phyloP scores from a whole-genome alignment of 2,797 vertebrate genomes.

The Odontamblyopus rebecca region DNA sequence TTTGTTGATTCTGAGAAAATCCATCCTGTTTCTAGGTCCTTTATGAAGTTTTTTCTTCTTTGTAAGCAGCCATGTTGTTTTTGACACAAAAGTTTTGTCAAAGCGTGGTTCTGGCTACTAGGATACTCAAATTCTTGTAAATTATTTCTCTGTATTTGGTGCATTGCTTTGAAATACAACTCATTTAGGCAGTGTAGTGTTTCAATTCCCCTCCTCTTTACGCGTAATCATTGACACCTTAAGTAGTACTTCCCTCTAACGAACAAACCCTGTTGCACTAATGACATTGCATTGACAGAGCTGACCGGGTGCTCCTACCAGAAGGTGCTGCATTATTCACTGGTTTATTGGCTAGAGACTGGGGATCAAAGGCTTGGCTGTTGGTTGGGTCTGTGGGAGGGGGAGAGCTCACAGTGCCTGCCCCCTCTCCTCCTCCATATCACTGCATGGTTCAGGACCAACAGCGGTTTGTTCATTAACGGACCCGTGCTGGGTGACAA shows the following conservation, averaged over 20 bases:
- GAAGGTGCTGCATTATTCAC: constrained; percentile 78
- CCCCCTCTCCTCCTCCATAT: constrained; percentile 34
- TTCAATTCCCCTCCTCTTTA: neutral
- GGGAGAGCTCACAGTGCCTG: constrained; percentile 49
- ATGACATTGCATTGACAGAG: constrained; percentile 29
- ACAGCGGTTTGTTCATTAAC: constrained; percentile 71
- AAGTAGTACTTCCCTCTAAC: neutral
- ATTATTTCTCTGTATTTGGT: neutral
- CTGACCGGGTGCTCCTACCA: constrained; percentile 58
- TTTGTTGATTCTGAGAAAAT: too few relatives aligned
- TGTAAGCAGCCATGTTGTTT: too few relatives aligned
- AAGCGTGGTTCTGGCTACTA: too few relatives aligned
- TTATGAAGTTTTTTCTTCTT: too few relatives aligned
- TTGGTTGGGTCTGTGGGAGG: constrained; percentile 59
- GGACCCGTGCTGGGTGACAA: constrained; percentile 58
- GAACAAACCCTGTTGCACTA: constrained; percentile 18
- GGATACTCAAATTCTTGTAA: neutral
- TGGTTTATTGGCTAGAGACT: constrained; percentile 61
- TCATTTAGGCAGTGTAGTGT: neutral
- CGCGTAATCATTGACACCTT: neutral
- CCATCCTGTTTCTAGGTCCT: too few relatives aligned
- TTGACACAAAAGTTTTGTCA: too few relatives aligned
- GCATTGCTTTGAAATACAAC: neutral
- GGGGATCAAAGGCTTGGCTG: constrained; percentile 72
- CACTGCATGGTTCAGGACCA: constrained; percentile 52